Base-by-base conservation (phyloP, 2,797 vertebrate species). In the Pogonophryne albipinna region DNA sequence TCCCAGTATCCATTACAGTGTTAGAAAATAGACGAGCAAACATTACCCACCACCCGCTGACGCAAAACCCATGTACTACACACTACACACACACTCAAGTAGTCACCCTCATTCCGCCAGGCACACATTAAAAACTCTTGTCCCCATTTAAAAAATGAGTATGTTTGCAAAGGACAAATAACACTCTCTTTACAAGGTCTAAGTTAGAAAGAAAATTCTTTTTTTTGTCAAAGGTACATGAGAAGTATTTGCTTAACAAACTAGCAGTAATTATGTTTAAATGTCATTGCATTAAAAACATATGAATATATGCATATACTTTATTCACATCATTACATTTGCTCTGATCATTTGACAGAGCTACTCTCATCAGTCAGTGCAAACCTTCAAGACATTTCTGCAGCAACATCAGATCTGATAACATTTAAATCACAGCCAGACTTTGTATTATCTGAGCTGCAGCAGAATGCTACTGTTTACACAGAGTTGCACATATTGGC, bases 1-100 rank as follows among this genome's bases (percentile, higher is more conserved):
- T 86, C 82, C 86, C 61, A 73, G 52, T 60, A 65, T 79, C 87
- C 85, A 90, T 88, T 88, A 88, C 62, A 74, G 65, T 51, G 69
- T 71, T 79, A 66, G 59, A 86, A 85, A 87, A 85, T 53, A 79
- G 60, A 84, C n/a, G 67, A 80, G 80, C 85, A 90, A 89, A 92
- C 87, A 91, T 63, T 78, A 82, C 62, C 79, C 60, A 78, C 73
- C 69, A 71, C 78, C 57, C 74, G 82, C 46, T 81, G 76, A 92
- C 84, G 71, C 73, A 89, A 78, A 38, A 65, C 55, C 47, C 76
- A 70, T 23, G 59, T 9, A 79, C 61, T 66, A 13, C 41, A 67
- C 73, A 74, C 78, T 78, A 17, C 70, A 57, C 46, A 19, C 50
- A 67, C 23, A 27, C 31, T 65, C 63, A 73, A 74, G 58, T 31